Evolutionary conservation across 2,888 invertebrate species (phyloP).

Genomic region (Melinaea marsaeus): DNA sequence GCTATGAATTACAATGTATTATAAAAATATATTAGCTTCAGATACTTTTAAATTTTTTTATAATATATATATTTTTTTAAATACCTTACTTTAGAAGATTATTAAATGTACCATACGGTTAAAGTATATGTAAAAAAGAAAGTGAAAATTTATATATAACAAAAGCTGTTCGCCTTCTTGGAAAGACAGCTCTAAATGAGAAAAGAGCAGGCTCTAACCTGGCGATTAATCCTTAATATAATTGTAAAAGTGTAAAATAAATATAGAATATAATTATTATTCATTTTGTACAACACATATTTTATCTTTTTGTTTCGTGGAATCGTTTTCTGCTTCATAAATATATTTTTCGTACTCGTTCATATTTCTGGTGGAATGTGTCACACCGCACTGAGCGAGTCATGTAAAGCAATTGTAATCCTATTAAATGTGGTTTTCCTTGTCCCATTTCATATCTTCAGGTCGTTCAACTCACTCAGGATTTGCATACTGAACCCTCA

Average conservation of each 20-base stretch:
- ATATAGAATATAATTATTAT: not conserved
- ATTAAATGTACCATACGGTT: too few relatives aligned
- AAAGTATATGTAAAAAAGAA: too few relatives aligned
- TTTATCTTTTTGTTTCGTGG: slow-evolving; percentile 2
- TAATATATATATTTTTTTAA: not conserved
- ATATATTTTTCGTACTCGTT: slow-evolving; percentile 6
- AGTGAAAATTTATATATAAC: too few relatives aligned
- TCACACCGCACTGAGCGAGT: slow-evolving; percentile 2
- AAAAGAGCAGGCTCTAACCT: too few relatives aligned
- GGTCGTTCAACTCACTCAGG: slow-evolving; percentile 25
- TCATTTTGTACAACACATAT: not conserved
- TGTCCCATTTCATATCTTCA: slow-evolving; percentile 21
- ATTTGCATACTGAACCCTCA: slow-evolving; percentile 30
- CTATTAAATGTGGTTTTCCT: slow-evolving; percentile 26
- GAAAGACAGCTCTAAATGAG: too few relatives aligned
- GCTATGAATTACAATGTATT: slow-evolving; percentile 20
- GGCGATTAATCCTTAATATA: too few relatives aligned
- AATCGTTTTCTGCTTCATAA: not conserved
- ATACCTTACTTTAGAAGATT: too few relatives aligned
- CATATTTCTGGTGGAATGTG: slow-evolving; percentile 5
- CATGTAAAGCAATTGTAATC: slow-evolving; percentile 18
- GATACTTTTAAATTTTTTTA: not conserved
- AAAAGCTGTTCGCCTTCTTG: too few relatives aligned
- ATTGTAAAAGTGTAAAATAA: not conserved
- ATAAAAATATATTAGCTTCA: not conserved